phyloP scores from a whole-genome alignment of 1,140 invertebrate genomes.

The Danaus melanippus region DNA sequence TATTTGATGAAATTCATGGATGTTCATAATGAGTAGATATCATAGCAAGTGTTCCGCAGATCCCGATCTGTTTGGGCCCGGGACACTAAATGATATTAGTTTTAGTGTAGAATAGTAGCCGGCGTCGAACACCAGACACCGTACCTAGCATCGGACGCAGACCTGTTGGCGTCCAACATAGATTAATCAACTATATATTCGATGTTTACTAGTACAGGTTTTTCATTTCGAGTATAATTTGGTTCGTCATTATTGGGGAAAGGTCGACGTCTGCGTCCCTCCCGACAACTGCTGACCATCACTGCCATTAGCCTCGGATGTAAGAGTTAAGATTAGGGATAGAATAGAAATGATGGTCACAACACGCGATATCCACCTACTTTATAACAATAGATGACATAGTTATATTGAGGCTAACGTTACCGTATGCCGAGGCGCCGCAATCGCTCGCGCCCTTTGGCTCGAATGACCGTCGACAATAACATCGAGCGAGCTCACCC shows the following conservation, averaged over 20 bases:
- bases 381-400: slow-evolving; percentile 13
- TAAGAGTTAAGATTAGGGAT: slow-evolving; percentile 51
- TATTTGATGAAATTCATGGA: slow-evolving; percentile 25
- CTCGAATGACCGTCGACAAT: too few relatives aligned
- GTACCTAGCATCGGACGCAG: slow-evolving; percentile 4
- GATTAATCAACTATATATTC: slow-evolving; percentile 11
- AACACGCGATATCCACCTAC: slow-evolving; percentile 6
- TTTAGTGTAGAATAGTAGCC: slow-evolving; percentile 15
- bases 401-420: slow-evolving; percentile 5
- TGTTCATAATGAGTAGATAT: slow-evolving; percentile 33
- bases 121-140: slow-evolving; percentile 10
- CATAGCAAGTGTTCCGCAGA: slow-evolving; percentile 28
- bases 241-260: slow-evolving; percentile 44
- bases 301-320: slow-evolving; percentile 59
- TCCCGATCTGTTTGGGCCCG: slow-evolving; percentile 17
- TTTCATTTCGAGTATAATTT: slow-evolving; percentile 30
- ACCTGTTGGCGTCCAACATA: slow-evolving; percentile 6
- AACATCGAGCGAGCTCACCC: too few relatives aligned
- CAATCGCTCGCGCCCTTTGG: too few relatives aligned
- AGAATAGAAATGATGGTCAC: slow-evolving; percentile 36
- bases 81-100: slow-evolving; percentile 33
- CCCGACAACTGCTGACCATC: slow-evolving; percentile 59
- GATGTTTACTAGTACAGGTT: slow-evolving; percentile 20
- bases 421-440: slow-evolving; percentile 3
- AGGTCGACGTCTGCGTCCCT: slow-evolving; percentile 50